Percentiles rank a stretch among this genome's conserved stretches.
Conservation (phyloP, 2,888 invertebrate species). For the Cosmia pyralina region DNA sequence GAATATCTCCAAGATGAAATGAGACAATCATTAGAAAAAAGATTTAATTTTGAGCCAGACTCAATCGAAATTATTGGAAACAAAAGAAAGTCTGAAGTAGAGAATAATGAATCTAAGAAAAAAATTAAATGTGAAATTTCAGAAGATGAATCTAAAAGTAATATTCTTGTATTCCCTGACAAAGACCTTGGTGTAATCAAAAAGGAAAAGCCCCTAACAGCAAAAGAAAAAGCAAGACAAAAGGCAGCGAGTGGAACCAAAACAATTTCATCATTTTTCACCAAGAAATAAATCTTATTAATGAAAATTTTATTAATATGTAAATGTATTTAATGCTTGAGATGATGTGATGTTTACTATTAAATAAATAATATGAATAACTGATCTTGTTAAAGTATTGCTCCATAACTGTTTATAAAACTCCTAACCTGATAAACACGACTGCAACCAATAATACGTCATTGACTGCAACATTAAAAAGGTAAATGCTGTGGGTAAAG, state of each 20-base stretch:
- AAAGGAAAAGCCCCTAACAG: conserved; percentile 89
- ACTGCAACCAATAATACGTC: too few relatives aligned
- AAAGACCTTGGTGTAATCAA: conserved; percentile 79
- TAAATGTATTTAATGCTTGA: neutral
- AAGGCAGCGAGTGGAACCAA: conserved; percentile 95
- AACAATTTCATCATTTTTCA: conserved; percentile 95
- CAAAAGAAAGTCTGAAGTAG: conserved; percentile 89
- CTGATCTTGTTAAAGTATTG: neutral
- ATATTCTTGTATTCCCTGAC: conserved; percentile 78
- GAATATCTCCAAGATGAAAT: conserved; percentile 94
- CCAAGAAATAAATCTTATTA: conserved; percentile 87
- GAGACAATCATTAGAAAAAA: conserved; percentile 91
- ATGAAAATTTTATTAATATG: neutral
- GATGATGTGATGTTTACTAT: neutral
- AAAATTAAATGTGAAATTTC: conserved; percentile 79
- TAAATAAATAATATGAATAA: neutral
- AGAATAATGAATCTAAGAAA: conserved; percentile 81
- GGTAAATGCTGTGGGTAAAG: too few relatives aligned
- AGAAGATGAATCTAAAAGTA: conserved; percentile 76
- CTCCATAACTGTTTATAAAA: neutral
- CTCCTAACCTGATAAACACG: too few relatives aligned
- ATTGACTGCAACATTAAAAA: neutral
- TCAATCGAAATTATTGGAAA: conserved; percentile 84
- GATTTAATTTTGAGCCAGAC: conserved; percentile 92
- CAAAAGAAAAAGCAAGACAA: conserved; percentile 94